phyloP scores from a whole-genome alignment of 2,888 invertebrate genomes.

The Xestia rhomboidea region DNA sequence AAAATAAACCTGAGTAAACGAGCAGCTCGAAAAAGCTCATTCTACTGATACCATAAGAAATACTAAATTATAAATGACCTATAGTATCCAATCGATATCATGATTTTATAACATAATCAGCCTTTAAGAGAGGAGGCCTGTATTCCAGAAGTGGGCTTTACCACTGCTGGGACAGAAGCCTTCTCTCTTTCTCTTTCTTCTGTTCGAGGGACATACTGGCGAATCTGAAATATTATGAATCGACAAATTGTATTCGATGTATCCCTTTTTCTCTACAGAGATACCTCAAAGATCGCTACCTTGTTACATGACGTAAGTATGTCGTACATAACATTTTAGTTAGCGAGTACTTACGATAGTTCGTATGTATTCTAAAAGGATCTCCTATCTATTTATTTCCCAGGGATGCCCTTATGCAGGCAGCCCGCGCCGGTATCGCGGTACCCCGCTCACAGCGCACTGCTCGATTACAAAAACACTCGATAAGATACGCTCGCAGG shows the following conservation, averaged over 20 bases:
- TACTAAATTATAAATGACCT: background rate
- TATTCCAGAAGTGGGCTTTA: background rate
- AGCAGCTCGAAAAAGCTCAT: background rate
- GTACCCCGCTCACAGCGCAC: background rate
- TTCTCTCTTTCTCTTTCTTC: no score
- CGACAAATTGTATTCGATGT: background rate
- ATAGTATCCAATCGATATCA: background rate
- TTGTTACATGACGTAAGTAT: background rate
- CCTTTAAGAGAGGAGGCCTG: background rate
- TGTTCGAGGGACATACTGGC: background rate
- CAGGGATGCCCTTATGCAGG: slow-evolving; percentile 52
- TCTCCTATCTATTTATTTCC: slow-evolving; percentile 59
- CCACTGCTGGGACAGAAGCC: background rate
- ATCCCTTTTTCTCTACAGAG: background rate
- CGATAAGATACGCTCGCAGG: slow-evolving; percentile 66
- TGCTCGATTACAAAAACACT: slow-evolving; percentile 64
- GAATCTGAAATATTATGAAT: background rate
- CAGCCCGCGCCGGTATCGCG: background rate
- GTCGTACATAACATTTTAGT: background rate
- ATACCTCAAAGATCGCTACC: background rate
- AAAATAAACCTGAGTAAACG: no score
- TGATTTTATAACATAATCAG: background rate
- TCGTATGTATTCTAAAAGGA: slow-evolving; percentile 11
- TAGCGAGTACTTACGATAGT: background rate
- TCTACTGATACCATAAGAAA: background rate